Percentiles rank a stretch among this genome's conserved stretches.
Conservation (phyloP, 2,797 vertebrate species). For the Falco naumanni region DNA sequence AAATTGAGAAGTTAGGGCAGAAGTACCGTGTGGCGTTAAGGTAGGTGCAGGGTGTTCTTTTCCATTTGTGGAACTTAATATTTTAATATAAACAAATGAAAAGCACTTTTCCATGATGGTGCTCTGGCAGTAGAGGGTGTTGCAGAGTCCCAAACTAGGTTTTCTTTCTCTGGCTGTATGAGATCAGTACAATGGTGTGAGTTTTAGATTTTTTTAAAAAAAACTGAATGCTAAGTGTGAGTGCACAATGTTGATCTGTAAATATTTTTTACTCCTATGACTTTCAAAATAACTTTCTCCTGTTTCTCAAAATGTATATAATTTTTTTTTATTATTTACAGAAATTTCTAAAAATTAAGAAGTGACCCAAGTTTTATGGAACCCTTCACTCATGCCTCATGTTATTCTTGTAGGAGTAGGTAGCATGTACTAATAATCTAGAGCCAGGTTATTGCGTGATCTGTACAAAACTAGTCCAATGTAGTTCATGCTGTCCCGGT, state of each 20-base stretch:
- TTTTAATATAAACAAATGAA: neutral
- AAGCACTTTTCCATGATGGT: neutral
- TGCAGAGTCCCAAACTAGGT: neutral
- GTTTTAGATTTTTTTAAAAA: neutral
- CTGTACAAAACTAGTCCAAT: neutral
- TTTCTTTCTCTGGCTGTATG: neutral
- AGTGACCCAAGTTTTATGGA: neutral
- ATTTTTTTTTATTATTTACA: neutral
- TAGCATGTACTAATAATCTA: neutral
- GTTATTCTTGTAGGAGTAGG: neutral
- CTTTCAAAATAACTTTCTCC: neutral
- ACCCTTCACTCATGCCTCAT: neutral
- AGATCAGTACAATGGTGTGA: neutral
- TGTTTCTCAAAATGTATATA: neutral
- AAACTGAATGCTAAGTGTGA: neutral
- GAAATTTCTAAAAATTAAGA: neutral
- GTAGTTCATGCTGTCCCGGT: neutral
- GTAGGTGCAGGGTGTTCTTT: constrained; percentile 69
- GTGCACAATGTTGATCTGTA: neutral
- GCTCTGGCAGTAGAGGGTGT: neutral
- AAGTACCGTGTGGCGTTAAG: constrained; percentile 96
- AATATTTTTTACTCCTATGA: neutral
- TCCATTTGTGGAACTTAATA: neutral
- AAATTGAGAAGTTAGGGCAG: constrained; percentile 97
- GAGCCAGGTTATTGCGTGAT: neutral